These are phyloP conservation scores for Centroberyx gerrardi DNA, from an alignment of 2,797 vertebrate genomes.

Conservation along the genomic window DNA sequence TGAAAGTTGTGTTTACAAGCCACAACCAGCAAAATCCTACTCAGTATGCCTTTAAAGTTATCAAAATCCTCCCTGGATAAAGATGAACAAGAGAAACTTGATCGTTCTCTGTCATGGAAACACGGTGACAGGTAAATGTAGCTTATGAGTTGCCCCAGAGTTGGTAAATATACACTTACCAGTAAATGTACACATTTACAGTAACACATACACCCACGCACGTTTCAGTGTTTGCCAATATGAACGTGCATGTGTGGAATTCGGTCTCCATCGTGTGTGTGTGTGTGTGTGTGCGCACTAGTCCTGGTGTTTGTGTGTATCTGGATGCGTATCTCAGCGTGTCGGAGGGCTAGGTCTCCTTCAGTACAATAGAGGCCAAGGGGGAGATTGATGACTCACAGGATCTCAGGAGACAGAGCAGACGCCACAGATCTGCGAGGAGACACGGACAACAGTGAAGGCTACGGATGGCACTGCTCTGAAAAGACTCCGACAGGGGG, in stretches of 20 bases:
- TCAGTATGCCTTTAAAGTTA: too few species aligned
- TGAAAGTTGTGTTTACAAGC: too few species aligned
- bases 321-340: constrained; percentile 24
- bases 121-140: too few species aligned
- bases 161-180: too few species aligned
- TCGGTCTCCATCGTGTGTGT: constrained; percentile 7
- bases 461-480: constrained; percentile 57
- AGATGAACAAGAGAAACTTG: too few species aligned
- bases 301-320: constrained; percentile 31
- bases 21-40: too few species aligned
- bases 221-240: neutral
- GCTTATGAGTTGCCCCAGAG: too few species aligned
- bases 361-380: constrained; percentile 57
- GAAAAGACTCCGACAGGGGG: constrained; percentile 38
- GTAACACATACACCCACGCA: neutral
- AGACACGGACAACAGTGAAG: constrained; percentile 54
- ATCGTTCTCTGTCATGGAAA: too few species aligned
- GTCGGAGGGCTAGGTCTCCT: constrained; percentile 48
- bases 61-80: too few species aligned
- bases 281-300: neutral
- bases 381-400: constrained; percentile 73
- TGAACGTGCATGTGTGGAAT: constrained; percentile 12
- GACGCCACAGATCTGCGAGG: constrained; percentile 53
- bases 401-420: constrained; percentile 70
- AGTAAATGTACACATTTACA: neutral